Conservation (phyloP, 2,113 vertebrate genomes). For the Mixornis gularis region DNA sequence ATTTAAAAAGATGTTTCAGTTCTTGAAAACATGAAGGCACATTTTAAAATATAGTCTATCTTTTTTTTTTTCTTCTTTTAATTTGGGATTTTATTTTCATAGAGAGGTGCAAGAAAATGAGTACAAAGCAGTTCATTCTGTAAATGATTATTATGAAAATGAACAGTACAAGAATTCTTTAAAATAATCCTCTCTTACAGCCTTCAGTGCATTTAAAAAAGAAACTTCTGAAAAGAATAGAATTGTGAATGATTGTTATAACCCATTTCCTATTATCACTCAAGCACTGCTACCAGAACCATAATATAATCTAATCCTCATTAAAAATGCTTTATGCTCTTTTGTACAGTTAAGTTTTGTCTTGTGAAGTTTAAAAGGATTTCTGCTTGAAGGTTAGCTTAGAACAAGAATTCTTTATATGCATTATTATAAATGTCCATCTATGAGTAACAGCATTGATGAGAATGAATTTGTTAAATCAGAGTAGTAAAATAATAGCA, state of each 20-base stretch:
- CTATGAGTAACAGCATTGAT: fast-evolving
- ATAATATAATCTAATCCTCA: constrained; percentile 12
- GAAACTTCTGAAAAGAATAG: not conserved
- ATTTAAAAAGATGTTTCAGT: not conserved
- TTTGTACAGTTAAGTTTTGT: not conserved
- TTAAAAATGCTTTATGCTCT: not conserved
- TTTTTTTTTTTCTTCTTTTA: not conserved
- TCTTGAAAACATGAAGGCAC: not conserved
- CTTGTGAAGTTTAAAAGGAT: not conserved
- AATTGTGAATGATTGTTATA: not conserved
- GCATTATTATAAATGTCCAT: not conserved
- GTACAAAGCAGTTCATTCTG: not conserved
- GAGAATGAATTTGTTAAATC: not conserved
- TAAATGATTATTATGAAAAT: not conserved
- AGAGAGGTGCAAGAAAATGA: not conserved
- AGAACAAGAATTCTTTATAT: not conserved
- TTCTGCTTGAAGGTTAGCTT: not conserved
- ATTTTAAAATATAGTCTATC: not conserved
- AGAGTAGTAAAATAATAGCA: not conserved
- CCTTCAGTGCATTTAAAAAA: not conserved
- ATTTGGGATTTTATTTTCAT: not conserved
- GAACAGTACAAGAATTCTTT: not conserved
- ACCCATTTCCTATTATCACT: not conserved
- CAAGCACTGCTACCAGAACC: not conserved
- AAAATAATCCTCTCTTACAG: not conserved